A percentile compares a stretch with the other conserved stretches of the same genome.
Evolutionary conservation across 2,888 invertebrate genomes (phyloP).

Genomic region (Leptopterna dolabrata): DNA sequence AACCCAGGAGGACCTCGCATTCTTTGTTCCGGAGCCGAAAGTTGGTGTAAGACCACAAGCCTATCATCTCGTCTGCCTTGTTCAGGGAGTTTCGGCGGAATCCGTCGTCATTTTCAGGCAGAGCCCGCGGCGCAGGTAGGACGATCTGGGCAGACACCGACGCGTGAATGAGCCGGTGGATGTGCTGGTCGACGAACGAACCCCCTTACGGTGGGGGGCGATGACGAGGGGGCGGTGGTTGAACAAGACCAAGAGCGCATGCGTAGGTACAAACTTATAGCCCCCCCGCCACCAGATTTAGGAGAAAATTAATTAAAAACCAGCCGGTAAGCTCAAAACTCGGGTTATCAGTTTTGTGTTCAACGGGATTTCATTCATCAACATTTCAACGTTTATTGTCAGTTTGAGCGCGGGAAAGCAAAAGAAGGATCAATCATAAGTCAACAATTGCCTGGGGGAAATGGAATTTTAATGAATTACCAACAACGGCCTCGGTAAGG

Average conservation of each 20-base stretch:
- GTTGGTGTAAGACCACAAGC: slow-evolving; percentile 73
- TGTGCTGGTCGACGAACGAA: not conserved
- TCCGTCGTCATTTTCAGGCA: not conserved
- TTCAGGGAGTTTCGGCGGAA: not conserved
- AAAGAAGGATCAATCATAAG: too few relatives aligned
- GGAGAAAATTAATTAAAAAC: too few relatives aligned
- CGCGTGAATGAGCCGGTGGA: not conserved
- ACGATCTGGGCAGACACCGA: not conserved
- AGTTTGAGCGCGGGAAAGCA: too few relatives aligned
- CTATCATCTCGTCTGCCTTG: slow-evolving; percentile 69
- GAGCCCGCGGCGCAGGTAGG: not conserved
- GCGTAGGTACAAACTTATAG: not conserved
- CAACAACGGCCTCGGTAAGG: too few relatives aligned
- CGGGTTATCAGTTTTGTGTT: too few relatives aligned
- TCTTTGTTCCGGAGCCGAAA: slow-evolving; percentile 75
- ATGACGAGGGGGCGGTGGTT: not conserved
- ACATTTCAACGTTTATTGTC: too few relatives aligned
- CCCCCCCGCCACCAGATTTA: not conserved
- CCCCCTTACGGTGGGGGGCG: not conserved
- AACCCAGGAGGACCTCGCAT: slow-evolving; percentile 80
- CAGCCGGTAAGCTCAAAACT: too few relatives aligned
- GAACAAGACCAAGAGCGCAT: not conserved
- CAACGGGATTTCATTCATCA: too few relatives aligned
- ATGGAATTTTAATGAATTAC: too few relatives aligned
- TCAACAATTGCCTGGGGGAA: too few relatives aligned